These are phyloP conservation scores for Eupithecia tripunctaria DNA, from an alignment of 2,888 invertebrate species.

Conservation along the genomic window DNA sequence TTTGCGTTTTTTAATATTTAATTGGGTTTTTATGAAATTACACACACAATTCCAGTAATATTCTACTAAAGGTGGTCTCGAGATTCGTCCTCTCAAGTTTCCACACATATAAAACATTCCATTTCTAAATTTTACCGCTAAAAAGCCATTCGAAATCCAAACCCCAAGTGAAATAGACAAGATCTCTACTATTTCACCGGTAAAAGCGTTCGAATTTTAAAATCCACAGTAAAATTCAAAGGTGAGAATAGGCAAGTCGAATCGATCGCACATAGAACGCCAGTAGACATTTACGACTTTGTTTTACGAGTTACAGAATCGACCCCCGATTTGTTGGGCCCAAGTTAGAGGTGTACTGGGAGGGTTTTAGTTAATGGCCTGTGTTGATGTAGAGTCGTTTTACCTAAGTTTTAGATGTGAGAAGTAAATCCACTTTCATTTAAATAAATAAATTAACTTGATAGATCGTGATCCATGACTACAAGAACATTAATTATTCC, in stretches of 20 bases:
- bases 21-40: background rate
- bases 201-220: conserved; percentile 26
- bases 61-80: background rate
- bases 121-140: conserved; percentile 18
- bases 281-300: conserved; percentile 67
- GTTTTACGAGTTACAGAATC: conserved; percentile 69
- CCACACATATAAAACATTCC: background rate
- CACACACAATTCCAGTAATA: background rate
- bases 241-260: conserved; percentile 37
- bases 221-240: conserved; percentile 24
- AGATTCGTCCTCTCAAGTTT: background rate
- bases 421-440: background rate
- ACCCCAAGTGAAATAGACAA: conserved; percentile 18
- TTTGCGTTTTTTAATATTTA: background rate
- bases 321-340: conserved; percentile 59
- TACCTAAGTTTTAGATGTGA: background rate
- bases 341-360: conserved; percentile 37
- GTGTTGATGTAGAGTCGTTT: conserved; percentile 20
- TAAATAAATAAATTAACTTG: background rate
- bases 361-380: conserved; percentile 31
- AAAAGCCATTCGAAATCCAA: conserved; percentile 13
- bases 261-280: conserved; percentile 68
- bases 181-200: conserved; percentile 14
- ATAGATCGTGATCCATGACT: too few relatives aligned
- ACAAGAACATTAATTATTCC: too few relatives aligned